Evolutionary conservation across 2,113 vertebrate genomes (phyloP).

Genomic region (Atherinomorus stipes): DNA sequence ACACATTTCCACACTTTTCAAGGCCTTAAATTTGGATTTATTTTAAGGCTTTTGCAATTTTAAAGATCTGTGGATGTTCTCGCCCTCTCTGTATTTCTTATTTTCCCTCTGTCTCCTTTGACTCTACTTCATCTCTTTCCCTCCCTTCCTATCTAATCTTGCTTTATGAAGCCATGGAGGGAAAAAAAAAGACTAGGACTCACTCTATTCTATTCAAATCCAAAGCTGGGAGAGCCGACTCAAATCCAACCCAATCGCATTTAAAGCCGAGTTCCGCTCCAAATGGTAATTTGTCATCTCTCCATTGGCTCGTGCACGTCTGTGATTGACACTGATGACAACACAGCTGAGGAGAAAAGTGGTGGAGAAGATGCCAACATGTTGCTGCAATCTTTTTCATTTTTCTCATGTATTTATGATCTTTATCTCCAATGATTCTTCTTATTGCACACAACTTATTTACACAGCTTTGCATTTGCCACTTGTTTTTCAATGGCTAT

Average conservation of each 20-base stretch:
- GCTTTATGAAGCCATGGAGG: slow-evolving; percentile 53
- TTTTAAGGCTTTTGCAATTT: slow-evolving; percentile 55
- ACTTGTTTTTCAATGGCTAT: background rate
- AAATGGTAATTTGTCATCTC: slow-evolving; percentile 62
- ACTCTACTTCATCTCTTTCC: slow-evolving; percentile 31
- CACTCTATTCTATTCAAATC: slow-evolving; percentile 69
- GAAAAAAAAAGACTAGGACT: slow-evolving; percentile 31
- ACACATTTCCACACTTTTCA: slow-evolving; percentile 39
- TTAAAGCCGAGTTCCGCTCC: slow-evolving; percentile 57
- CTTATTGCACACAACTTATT: background rate
- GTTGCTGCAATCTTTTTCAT: background rate
- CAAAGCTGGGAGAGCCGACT: slow-evolving; percentile 58
- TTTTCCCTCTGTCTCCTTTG: slow-evolving; percentile 41
- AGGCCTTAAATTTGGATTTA: slow-evolving; percentile 52
- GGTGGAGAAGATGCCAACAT: slow-evolving; percentile 5
- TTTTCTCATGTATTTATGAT: background rate
- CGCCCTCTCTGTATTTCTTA: slow-evolving; percentile 20
- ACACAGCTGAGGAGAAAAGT: slow-evolving; percentile 16
- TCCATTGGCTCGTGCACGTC: slow-evolving; percentile 32
- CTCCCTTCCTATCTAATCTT: slow-evolving; percentile 60
- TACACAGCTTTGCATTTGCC: background rate
- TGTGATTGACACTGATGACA: slow-evolving; percentile 53
- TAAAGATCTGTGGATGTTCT: slow-evolving; percentile 35
- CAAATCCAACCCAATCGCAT: slow-evolving; percentile 64
- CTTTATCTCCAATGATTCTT: slow-evolving; percentile 4